These are phyloP conservation scores for Oscheius sp. DNA, from an alignment of 2,888 invertebrate species.

Conservation along the genomic window DNA sequence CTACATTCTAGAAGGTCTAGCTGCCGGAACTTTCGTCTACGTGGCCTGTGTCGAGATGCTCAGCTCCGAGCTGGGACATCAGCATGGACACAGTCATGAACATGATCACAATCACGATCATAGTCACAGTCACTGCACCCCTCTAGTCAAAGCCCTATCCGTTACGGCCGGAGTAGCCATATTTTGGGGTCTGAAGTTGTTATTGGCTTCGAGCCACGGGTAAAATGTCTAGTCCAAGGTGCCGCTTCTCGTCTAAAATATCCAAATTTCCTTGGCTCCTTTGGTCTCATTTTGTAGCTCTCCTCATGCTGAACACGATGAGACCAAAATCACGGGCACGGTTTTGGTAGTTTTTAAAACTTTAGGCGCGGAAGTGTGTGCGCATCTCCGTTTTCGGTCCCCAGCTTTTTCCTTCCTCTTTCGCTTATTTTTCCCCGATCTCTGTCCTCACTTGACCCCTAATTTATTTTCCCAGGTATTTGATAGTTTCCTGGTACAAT, in stretches of 20 bases:
- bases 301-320: no score
- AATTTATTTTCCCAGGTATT: not conserved
- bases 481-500: conserved; percentile 7
- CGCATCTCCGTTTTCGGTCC: no score
- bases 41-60: conserved; percentile 71
- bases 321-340: no score
- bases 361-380: no score
- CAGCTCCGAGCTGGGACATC: conserved; percentile 53
- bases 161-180: conserved; percentile 37
- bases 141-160: conserved; percentile 28
- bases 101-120: conserved; percentile 9
- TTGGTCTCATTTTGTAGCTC: no score
- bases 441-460: no score
- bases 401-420: no score
- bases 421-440: no score
- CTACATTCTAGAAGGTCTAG: conserved; percentile 68
- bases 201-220: conserved; percentile 29
- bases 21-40: conserved; percentile 71
- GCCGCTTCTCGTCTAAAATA: no score
- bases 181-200: conserved; percentile 35
- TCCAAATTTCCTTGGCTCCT: no score
- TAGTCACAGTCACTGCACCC: conserved; percentile 11
- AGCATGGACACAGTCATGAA: conserved; percentile 28
- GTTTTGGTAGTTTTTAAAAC: no score
- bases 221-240: not conserved